Evolutionary conservation across 2,113 vertebrate species (phyloP).

Genomic region (Phalacrocorax aristotelis): DNA sequence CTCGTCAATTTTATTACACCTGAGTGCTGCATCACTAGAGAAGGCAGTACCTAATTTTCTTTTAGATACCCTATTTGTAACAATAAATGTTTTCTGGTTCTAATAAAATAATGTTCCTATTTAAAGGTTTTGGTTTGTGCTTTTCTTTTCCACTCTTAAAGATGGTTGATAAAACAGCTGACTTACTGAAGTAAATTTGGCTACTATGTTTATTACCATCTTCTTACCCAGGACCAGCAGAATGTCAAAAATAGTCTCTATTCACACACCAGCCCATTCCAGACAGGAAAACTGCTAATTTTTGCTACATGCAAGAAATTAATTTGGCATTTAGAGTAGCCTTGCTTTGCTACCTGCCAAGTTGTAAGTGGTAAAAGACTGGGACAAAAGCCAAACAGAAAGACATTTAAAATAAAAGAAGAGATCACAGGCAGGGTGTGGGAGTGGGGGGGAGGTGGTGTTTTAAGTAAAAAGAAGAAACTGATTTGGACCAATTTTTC

Average conservation of each 20-base stretch:
- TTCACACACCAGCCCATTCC: not conserved
- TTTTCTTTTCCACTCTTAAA: not conserved
- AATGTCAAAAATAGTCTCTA: not conserved
- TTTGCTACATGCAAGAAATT: not conserved
- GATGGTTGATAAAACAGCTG: not conserved
- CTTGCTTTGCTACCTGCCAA: not conserved
- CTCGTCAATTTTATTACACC: conserved; percentile 77
- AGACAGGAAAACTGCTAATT: not conserved
- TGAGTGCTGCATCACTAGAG: conserved; percentile 21
- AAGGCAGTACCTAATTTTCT: conserved; percentile 44
- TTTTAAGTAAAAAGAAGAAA: not conserved
- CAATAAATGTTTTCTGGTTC: conserved; percentile 43
- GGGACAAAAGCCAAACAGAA: not conserved
- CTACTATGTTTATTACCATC: not conserved
- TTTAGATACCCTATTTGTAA: conserved; percentile 50
- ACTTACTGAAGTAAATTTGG: not conserved
- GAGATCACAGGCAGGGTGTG: not conserved
- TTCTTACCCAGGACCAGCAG: not conserved
- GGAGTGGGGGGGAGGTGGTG: no score
- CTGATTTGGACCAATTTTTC: not conserved
- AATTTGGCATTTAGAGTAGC: not conserved
- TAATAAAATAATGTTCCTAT: conserved; percentile 19
- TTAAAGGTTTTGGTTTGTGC: not conserved
- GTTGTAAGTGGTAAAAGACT: not conserved
- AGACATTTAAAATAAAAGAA: not conserved